Base-by-base conservation (phyloP, 23 tunicate species). In the Ciona savignyi region DNA sequence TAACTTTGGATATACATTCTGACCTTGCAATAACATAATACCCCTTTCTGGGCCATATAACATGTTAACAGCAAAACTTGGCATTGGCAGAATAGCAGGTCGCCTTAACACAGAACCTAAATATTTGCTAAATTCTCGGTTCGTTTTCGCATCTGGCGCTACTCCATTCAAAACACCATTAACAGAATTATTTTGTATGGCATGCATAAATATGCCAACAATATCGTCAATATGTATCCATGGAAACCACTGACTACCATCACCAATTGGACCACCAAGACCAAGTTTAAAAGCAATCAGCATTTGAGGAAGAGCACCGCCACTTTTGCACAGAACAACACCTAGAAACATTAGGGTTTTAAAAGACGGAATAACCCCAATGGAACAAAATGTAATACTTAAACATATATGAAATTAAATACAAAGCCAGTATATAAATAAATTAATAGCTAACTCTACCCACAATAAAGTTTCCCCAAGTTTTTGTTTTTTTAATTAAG, bases 151-250 rank as follows among this genome's bases (percentile, higher is more conserved):
- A 3, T 75, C 73, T 23, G 99, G 95, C 1, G 99, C 86, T 0
- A 88, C 95, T 24, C 93, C 95, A 35, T 94, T 94, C 61, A 94
- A 63, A 9, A 94, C 80, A 0, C 99, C 99, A 31, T 34, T 2
- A 1, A 83, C 86, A 28, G 74, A 4, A 0, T 65, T 66, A 65
- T 83, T 87, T 0, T 51, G 70, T 6, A 86, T 21, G 2, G 85
- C 85, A 60, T 82, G 89, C 63, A 74, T 56, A 68, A 82, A 88
- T 27, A 94, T 83, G n/a, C 86, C 89, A 11, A 75, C 95, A 29
- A 87, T 29, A 35, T 94, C 99, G 23, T 88, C 90, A 25, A 82
- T 75, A 51, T 94, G 99, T 63, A 94, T 79, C 99, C 99, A 94
- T 29, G 93, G 88, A 71, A 94, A 94, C 72, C 76, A 81, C 61